Evolutionary conservation across 2,797 vertebrate species (phyloP).

Genomic region (Siniperca scherzeri): DNA sequence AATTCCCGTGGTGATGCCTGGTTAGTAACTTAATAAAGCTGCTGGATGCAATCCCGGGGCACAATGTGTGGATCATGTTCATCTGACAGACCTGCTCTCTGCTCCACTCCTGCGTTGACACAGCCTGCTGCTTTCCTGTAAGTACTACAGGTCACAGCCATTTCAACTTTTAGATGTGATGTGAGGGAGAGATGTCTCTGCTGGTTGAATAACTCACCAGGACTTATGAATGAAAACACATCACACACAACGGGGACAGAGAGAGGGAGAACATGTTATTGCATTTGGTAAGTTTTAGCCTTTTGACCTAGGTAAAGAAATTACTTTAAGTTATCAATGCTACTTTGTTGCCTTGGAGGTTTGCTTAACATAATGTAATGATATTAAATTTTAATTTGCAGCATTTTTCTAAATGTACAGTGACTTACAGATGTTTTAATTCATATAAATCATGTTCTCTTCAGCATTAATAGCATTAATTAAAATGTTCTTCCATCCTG

Average conservation of each 20-base stretch:
- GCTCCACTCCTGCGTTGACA: constrained; percentile 50
- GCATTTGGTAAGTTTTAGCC: constrained; percentile 73
- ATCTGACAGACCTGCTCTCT: constrained; percentile 66
- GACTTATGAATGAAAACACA: constrained; percentile 76
- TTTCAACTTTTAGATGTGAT: constrained; percentile 48
- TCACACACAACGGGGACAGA: constrained; percentile 55
- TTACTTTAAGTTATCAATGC: background rate
- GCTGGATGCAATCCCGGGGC: constrained; percentile 67
- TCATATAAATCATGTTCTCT: background rate
- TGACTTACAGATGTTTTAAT: constrained; percentile 7
- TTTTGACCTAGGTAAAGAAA: constrained; percentile 7
- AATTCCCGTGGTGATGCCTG: constrained; percentile 74
- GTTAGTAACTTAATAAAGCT: constrained; percentile 81
- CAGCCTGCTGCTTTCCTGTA: constrained; percentile 65
- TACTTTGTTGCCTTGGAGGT: constrained; percentile 8
- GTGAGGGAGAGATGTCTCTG: constrained; percentile 49
- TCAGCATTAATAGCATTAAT: background rate
- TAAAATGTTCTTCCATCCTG: constrained; percentile 1
- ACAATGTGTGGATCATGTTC: constrained; percentile 79
- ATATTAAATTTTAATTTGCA: background rate
- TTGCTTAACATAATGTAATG: background rate
- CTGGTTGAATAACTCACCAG: constrained; percentile 59
- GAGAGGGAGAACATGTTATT: constrained; percentile 56
- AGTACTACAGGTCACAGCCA: constrained; percentile 61
- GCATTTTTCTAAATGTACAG: background rate